These are phyloP conservation scores for Drosophila ercepeae DNA, from an alignment of 1,140 invertebrate genomes.

Conservation along the genomic window DNA sequence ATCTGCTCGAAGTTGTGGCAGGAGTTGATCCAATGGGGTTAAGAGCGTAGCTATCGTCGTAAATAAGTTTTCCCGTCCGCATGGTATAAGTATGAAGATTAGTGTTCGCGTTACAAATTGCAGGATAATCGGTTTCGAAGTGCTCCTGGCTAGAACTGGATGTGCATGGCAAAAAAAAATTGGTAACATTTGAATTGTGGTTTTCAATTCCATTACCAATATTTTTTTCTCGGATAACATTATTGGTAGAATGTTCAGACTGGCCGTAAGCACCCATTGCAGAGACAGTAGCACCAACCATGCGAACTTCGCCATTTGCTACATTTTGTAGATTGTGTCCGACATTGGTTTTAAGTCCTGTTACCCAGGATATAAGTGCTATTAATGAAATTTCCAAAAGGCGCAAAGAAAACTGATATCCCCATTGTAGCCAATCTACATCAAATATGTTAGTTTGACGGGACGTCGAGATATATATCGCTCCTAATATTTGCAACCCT, in stretches of 20 bases:
- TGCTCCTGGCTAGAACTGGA: conserved; percentile 91
- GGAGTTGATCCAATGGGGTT: conserved; percentile 51
- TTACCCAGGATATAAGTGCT: conserved; percentile 92
- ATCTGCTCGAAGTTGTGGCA: conserved; percentile 20
- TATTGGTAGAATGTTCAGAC: conserved; percentile 4
- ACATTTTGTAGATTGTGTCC: conserved; percentile 36
- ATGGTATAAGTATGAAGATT: conserved; percentile 93
- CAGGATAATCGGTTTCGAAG: conserved; percentile 91
- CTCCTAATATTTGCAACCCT: conserved; percentile 91
- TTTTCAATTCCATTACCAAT: conserved; percentile 84
- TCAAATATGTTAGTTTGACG: conserved; percentile 65
- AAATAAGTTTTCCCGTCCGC: conserved; percentile 90
- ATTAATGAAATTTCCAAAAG: conserved; percentile 93
- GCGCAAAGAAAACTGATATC: conserved; percentile 92
- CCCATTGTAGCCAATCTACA: conserved; percentile 93
- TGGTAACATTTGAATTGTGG: conserved; percentile 86
- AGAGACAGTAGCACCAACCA: conserved; percentile 14
- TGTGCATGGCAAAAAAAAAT: conserved; percentile 90
- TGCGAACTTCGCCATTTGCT: conserved; percentile 40
- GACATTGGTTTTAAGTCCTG: conserved; percentile 87
- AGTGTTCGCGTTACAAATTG: conserved; percentile 93
- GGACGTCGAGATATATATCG: conserved; percentile 84
- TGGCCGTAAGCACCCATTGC: conserved; percentile 23
- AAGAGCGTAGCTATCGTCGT: conserved; percentile 85
- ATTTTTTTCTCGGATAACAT: conserved; percentile 81